These are phyloP conservation scores for Nephila pilipes DNA, from an alignment of 1,140 invertebrate species.

Conservation along the genomic window DNA sequence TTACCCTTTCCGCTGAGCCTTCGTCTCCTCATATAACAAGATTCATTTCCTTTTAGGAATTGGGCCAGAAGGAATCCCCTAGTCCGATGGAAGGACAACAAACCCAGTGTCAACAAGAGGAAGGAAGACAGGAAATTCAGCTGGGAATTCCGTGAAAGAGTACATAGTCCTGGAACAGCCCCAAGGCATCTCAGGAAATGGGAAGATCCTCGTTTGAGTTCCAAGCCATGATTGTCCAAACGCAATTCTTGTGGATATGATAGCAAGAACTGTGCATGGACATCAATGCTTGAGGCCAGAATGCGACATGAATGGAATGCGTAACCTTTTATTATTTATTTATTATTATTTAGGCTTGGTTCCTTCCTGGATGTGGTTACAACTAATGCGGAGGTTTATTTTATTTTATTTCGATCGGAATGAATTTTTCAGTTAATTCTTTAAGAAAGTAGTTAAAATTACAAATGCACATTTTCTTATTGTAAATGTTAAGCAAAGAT, in stretches of 20 bases:
- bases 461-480: no score
- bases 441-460: no score
- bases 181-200: neutral
- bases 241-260: conserved; percentile 80
- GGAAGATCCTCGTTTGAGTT: conserved; percentile 66
- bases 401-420: no score
- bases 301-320: neutral
- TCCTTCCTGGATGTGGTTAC: no score
- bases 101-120: conserved; percentile 28
- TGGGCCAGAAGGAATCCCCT: neutral
- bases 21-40: conserved; percentile 29
- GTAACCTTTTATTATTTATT: neutral
- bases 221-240: conserved; percentile 81
- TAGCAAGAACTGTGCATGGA: conserved; percentile 81
- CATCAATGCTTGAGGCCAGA: conserved; percentile 79
- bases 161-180: neutral
- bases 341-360: neutral
- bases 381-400: no score
- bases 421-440: no score
- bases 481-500: no score
- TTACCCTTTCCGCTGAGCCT: neutral
- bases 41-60: conserved; percentile 60
- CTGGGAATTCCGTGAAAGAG: conserved; percentile 24
- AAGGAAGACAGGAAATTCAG: conserved; percentile 44
- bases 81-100: conserved; percentile 40